These are phyloP conservation scores for Pogona vitticeps DNA, from an alignment of 2,113 vertebrate species.

Conservation along the genomic window DNA sequence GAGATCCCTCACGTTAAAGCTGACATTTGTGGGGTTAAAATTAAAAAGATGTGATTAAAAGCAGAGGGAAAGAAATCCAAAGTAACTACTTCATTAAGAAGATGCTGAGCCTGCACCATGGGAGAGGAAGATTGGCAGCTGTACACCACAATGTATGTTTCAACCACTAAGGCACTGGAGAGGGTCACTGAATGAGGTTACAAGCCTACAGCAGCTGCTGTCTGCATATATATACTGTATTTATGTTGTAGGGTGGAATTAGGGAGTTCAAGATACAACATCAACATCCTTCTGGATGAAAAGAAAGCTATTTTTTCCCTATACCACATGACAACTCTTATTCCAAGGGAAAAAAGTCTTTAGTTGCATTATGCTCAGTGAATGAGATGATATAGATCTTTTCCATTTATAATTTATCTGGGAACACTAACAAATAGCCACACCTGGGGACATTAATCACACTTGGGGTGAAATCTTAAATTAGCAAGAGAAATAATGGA, in stretches of 20 bases:
- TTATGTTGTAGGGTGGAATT: not conserved
- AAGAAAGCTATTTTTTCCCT: constrained; percentile 8
- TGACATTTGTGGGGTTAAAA: no score
- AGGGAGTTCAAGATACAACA: not conserved
- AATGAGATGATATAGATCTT: constrained; percentile 42
- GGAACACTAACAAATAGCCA: constrained; percentile 50
- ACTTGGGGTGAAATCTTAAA: constrained; percentile 46
- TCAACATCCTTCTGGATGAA: not conserved
- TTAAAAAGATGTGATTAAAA: no score
- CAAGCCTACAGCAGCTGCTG: not conserved
- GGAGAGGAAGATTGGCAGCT: no score
- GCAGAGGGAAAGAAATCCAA: no score
- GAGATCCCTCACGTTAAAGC: no score
- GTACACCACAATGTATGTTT: no score
- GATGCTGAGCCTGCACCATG: no score
- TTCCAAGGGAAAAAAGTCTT: not conserved
- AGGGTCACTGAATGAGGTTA: not conserved
- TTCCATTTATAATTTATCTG: constrained; percentile 48
- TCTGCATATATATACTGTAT: no score
- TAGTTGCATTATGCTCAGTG: not conserved
- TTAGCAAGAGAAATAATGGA: constrained; percentile 50
- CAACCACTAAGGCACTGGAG: no score
- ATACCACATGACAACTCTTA: not conserved
- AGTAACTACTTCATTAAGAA: no score
- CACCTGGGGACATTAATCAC: constrained; percentile 51